Evolutionary conservation across 2,888 invertebrate species (phyloP).

Genomic region (Neocrepidodera transversa): DNA sequence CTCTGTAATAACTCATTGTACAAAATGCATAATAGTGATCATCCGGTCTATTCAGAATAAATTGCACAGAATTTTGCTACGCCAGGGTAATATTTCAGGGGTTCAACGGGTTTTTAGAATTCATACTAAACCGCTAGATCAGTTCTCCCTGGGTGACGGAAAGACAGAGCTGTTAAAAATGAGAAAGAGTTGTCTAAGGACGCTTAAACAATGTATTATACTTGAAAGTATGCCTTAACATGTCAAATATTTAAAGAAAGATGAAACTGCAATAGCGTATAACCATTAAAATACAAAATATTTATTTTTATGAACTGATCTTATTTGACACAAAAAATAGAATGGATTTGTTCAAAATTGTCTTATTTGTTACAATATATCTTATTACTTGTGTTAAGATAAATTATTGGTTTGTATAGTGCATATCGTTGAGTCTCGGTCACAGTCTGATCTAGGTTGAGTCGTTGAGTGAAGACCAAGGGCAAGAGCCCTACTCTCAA

Average conservation of each 20-base stretch:
- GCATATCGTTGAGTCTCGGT: no score
- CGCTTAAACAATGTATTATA: not conserved
- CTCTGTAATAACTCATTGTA: not conserved
- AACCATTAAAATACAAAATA: no score
- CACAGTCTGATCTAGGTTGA: no score
- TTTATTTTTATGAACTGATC: no score
- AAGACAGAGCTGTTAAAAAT: not conserved
- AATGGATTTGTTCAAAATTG: no score
- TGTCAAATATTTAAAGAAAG: not conserved
- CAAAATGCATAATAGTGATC: slow-evolving; percentile 26
- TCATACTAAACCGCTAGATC: not conserved
- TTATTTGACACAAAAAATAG: no score
- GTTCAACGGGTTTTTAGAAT: slow-evolving; percentile 12
- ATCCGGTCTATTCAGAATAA: slow-evolving; percentile 22
- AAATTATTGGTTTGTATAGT: no score
- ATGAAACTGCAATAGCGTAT: not conserved
- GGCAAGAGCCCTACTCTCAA: no score
- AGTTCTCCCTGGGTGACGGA: not conserved
- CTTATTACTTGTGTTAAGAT: no score
- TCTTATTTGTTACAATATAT: no score
- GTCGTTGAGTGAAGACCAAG: no score
- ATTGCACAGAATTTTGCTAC: slow-evolving; percentile 13
- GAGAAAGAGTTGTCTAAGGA: not conserved
- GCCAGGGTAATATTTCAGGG: slow-evolving; percentile 4
- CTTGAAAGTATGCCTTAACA: not conserved